Percentiles rank a stretch among this genome's conserved stretches.
phyloP scores from a whole-genome alignment of 2,888 invertebrate species.

The Zele albiditarsus region DNA sequence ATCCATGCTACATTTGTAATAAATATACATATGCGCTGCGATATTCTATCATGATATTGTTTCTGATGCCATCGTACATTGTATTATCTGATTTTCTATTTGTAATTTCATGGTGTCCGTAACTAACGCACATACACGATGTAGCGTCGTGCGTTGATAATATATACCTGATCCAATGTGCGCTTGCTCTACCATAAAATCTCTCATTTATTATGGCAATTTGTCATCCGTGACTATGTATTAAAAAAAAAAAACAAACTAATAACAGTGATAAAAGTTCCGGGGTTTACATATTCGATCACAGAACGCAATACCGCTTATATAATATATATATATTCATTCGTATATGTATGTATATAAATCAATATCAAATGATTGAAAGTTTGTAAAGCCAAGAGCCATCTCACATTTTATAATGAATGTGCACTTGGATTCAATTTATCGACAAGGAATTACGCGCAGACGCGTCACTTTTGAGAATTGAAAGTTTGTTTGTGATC shows the following conservation, averaged over 20 bases:
- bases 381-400: neutral
- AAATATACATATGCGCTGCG: neutral
- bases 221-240: neutral
- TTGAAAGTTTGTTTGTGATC: slow-evolving; percentile 15
- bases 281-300: neutral
- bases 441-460: neutral
- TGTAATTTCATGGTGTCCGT: slow-evolving; percentile 12
- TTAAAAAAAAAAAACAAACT: no score
- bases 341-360: neutral
- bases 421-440: neutral
- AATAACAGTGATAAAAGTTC: neutral
- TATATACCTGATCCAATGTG: neutral
- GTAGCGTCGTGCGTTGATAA: neutral
- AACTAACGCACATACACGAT: neutral
- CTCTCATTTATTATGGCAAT: neutral
- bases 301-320: neutral
- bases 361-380: neutral
- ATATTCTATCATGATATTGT: neutral
- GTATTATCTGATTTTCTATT: neutral
- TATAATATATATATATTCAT: neutral
- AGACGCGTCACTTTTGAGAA: neutral
- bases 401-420: neutral
- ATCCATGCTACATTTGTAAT: neutral
- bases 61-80: neutral
- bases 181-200: slow-evolving; percentile 6